Base-by-base conservation (phyloP, 2,113 vertebrate genomes). In the Albula glossodonta region DNA sequence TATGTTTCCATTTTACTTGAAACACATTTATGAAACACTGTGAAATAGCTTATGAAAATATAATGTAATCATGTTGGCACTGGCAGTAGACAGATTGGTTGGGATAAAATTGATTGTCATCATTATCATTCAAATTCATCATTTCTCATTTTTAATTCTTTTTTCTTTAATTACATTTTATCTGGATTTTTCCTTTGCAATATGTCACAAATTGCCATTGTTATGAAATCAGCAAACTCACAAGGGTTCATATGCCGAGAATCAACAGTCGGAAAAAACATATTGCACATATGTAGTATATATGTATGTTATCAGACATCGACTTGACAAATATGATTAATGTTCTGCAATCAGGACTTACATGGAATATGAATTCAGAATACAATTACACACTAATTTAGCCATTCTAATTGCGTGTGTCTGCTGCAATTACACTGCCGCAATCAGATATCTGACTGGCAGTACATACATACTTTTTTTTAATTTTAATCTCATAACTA, bases 1-100 rank as follows among this genome's bases (percentile, higher is more conserved):
- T 41, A 22, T 53, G 80, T 82, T 77, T 83, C 60, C 56, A 70
- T 70, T 81, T 22, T 25, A 81, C 10, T 52, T 51, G 66, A 74
- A 82, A 56, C 51, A 56, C 11, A 48, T 56, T 83, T 83, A 86
- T 77, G 52, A 78, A 86, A 83, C 48, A 49, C 4, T 83, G 82
- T 83, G 70, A 70, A 86, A 86, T 74, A 66, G 13, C 51, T 82
- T 78, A 82, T 77, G 85, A 49, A 82, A 66, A 22, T 66, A 66
- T 5, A 66, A 86, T 53, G 81, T 86, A 86, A 86, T 83, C 57
- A 86, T 83, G 85, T 57, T 78, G 50, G n/a, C 50, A 86, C 9
- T 74, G n/a, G 63, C 80, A 77, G 50, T 51, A 82, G 51, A 3
- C 80, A 52, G 57, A 81, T 48, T 80, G 12, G 78, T n/a, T 25